These are phyloP conservation scores for Misgurnus anguillicaudatus DNA, from an alignment of 2,113 vertebrate genomes.

Conservation along the genomic window DNA sequence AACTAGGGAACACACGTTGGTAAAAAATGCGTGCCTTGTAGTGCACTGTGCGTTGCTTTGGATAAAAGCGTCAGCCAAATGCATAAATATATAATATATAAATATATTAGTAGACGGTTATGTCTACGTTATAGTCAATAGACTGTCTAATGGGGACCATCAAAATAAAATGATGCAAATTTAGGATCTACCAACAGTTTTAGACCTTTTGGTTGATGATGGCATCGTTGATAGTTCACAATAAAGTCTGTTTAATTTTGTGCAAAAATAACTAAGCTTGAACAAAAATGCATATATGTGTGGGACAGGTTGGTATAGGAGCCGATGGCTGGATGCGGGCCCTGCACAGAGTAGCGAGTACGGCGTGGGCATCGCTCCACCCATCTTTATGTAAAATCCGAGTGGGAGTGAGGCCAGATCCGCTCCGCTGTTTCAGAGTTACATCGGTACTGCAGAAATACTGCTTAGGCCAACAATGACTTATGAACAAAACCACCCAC, in stretches of 20 bases:
- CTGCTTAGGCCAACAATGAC: slow-evolving; percentile 4
- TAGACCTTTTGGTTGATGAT: neutral
- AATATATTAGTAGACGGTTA: too few species aligned
- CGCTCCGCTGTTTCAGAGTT: slow-evolving; percentile 42
- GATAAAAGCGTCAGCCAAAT: too few species aligned
- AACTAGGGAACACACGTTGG: too few species aligned
- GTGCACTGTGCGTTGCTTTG: too few species aligned
- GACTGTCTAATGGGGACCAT: too few species aligned
- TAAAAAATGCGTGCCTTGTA: too few species aligned
- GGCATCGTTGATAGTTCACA: neutral
- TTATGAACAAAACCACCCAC: slow-evolving; percentile 36
- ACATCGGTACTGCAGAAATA: slow-evolving; percentile 5
- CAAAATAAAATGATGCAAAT: too few species aligned
- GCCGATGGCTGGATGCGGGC: slow-evolving; percentile 12
- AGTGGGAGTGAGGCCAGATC: slow-evolving; percentile 64
- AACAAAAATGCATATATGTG: slow-evolving; percentile 29
- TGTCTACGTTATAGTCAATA: too few species aligned
- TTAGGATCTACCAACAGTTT: neutral
- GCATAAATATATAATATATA: too few species aligned
- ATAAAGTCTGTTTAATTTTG: too few species aligned
- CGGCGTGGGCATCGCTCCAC: slow-evolving; percentile 62
- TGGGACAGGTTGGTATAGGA: neutral
- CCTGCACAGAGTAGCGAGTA: slow-evolving; percentile 1
- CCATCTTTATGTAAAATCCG: slow-evolving; percentile 69
- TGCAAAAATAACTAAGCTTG: slow-evolving; percentile 9